phyloP scores from a whole-genome alignment of 2,113 vertebrate species.

The Tenebrosternarchus preto region DNA sequence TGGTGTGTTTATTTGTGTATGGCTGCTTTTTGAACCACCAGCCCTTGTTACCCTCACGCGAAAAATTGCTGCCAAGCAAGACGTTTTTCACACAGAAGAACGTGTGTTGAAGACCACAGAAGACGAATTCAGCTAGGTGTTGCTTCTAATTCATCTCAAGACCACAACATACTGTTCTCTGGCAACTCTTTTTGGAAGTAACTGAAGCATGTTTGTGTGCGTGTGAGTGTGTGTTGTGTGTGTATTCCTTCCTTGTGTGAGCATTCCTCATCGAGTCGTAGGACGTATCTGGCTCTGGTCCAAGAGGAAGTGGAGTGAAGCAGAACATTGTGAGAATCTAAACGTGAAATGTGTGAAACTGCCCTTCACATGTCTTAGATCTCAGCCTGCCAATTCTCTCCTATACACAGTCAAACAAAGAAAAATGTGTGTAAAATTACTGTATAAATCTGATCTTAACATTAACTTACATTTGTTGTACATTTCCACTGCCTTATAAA shows the following conservation, averaged over 20 bases:
- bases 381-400: neutral
- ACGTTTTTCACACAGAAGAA: constrained; percentile 23
- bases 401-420: neutral
- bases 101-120: neutral
- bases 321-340: neutral
- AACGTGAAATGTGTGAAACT: neutral
- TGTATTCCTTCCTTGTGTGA: too few relatives aligned
- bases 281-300: constrained; percentile 17
- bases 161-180: neutral
- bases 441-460: neutral
- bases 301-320: neutral
- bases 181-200: neutral
- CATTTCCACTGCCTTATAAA: constrained; percentile 3
- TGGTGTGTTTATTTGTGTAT: neutral
- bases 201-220: too few relatives aligned
- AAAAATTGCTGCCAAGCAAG: constrained; percentile 17
- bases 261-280: neutral
- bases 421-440: constrained; percentile 11
- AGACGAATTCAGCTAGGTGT: constrained; percentile 17
- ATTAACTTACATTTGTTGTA: neutral
- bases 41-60: neutral
- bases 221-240: too few relatives aligned
- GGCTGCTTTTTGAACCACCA: neutral
- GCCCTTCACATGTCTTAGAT: too few relatives aligned
- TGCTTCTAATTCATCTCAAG: neutral